Conservation (phyloP, 2,888 invertebrate genomes). For the Drosophila imparisetae region DNA sequence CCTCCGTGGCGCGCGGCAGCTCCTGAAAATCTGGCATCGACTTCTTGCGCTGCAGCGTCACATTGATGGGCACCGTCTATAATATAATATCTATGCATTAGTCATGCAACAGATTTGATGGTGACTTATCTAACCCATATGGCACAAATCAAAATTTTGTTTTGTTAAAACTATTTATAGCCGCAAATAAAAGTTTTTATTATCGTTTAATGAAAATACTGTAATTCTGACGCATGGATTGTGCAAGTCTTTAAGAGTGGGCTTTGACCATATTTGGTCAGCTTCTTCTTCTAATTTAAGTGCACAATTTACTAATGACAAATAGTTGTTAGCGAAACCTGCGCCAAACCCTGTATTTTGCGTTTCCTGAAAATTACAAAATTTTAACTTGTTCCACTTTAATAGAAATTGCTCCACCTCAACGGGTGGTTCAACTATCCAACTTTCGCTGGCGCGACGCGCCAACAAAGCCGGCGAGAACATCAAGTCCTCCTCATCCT, state of each 20-base stretch:
- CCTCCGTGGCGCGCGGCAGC: slow-evolving; percentile 91
- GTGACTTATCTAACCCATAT: neutral
- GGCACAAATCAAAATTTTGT: slow-evolving; percentile 3
- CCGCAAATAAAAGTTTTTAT: neutral
- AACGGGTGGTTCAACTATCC: slow-evolving; percentile 94
- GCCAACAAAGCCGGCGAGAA: slow-evolving; percentile 95
- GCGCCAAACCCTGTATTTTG: neutral
- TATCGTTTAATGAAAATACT: neutral
- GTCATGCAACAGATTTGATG: slow-evolving; percentile 7
- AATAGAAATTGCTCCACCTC: slow-evolving; percentile 87
- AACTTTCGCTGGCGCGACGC: slow-evolving; percentile 93
- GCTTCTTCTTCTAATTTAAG: neutral
- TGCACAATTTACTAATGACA: neutral
- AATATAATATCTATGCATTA: slow-evolving; percentile 2
- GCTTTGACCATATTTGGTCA: neutral
- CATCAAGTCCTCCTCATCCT: slow-evolving; percentile 93
- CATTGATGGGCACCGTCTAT: slow-evolving; percentile 92
- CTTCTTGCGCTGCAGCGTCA: slow-evolving; percentile 95
- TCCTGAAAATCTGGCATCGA: slow-evolving; percentile 97
- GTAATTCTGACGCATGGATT: neutral
- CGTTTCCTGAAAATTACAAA: neutral
- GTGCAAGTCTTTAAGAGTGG: neutral
- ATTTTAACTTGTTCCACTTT: neutral
- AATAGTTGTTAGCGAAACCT: neutral
- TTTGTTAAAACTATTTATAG: neutral